Evolutionary conservation across 2,888 invertebrate genomes (phyloP), one percentile per base, ranked within the genome.

Genomic region (Dendrolimus pini): DNA sequence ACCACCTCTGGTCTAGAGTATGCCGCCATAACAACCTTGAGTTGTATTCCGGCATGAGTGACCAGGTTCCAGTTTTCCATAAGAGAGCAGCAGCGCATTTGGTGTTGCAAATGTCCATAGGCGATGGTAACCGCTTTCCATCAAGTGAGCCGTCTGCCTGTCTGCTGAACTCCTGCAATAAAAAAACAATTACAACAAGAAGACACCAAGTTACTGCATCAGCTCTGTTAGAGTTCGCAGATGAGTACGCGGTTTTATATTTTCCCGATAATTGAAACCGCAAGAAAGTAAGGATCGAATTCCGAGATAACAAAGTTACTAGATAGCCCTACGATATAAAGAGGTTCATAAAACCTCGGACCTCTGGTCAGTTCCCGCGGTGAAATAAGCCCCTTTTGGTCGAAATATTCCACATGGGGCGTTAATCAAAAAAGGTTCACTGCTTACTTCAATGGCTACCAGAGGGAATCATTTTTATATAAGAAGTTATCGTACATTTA

Each of bases 341-440:
- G 47, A 47, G 8, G 47, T 47, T 47, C 3, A 47, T 47, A 47
- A 47, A 47, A 47, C 47, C 47, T 47, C 47, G 47, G 47, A 47
- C 47, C 9, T 47, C 6, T 47, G 47, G 47, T 12, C 47, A 47
- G 47, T 47, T 10, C 47, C 47, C 47, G 47, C 47, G 47, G 67
- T 67, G 67, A 65, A 68, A 65, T 65, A 67, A 69, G 65, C 67
- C 72, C 64, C 63, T 70, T 60, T 30, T 30, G 30, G 66, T 67
- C 62, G 60, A 62, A 64, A 65, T 62, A 65, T 61, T 62, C 61
- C 65, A 62, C 65, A 66, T 62, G 64, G 61, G 63, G 65, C 68
- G 71, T 72, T 72, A 72, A 72, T 72, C 72, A 69, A 68, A 72
- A 72, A 71, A 67, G 68, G 68, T 69, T 67, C 59, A 60, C 61